Evolutionary conservation across 2,113 vertebrate genomes (phyloP).

Genomic region (Thermophis baileyi): DNA sequence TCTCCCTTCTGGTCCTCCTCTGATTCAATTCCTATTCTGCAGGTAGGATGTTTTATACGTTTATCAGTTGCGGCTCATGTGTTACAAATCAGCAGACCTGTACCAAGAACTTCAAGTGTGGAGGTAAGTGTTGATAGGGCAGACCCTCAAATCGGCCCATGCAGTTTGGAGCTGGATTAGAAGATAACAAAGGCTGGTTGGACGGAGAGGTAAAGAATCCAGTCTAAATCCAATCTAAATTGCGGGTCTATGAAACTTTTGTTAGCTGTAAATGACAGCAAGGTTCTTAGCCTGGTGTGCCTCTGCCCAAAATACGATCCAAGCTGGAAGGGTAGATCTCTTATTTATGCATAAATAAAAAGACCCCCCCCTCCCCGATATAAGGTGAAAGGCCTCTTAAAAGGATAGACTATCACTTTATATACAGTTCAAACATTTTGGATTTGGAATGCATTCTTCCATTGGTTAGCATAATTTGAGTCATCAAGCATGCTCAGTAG

Average conservation of each 20-base stretch:
- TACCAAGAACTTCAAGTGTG: background rate
- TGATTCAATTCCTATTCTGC: background rate
- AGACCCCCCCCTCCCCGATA: no score
- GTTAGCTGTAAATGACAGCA: background rate
- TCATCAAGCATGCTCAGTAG: background rate
- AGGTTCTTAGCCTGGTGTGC: background rate
- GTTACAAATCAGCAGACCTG: fast-evolving
- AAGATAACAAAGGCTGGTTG: no score
- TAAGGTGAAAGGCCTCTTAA: no score
- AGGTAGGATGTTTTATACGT: background rate
- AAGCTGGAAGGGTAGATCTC: background rate
- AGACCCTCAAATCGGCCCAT: background rate
- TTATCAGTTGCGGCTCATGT: background rate
- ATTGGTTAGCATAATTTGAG: no score
- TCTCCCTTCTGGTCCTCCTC: background rate
- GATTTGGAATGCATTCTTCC: no score
- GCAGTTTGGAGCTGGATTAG: background rate
- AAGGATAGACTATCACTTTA: no score
- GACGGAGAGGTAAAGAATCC: background rate
- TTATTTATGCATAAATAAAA: no score
- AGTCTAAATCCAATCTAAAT: background rate
- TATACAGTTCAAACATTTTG: no score
- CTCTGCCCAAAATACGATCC: background rate
- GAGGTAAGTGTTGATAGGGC: background rate
- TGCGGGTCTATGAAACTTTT: background rate